Evolutionary conservation across 2,888 invertebrate genomes (phyloP).

Genomic region (Macaria notata): DNA sequence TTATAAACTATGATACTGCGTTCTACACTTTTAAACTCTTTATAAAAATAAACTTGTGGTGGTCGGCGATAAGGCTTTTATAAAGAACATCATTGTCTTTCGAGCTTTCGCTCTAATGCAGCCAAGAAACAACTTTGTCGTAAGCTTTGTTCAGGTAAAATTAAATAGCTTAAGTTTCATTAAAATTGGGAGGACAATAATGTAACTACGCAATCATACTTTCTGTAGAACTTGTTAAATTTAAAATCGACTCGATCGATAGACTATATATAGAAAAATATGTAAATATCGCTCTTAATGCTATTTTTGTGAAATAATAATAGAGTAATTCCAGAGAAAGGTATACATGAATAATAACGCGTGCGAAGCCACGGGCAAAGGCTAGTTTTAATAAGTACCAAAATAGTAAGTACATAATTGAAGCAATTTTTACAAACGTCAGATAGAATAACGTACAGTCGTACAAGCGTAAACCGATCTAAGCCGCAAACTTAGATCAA

Average conservation of each 20-base stretch:
- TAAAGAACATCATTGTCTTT: slow-evolving; percentile 25
- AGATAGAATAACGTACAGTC: neutral
- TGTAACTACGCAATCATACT: no score
- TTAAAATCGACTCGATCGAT: no score
- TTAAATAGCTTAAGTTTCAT: slow-evolving; percentile 7
- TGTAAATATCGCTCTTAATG: no score
- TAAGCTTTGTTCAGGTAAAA: slow-evolving; percentile 27
- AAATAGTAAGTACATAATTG: no score
- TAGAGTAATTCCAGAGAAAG: no score
- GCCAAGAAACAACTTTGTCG: slow-evolving; percentile 24
- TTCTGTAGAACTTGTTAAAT: no score
- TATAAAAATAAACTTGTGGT: slow-evolving; percentile 23
- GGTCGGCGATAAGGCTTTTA: slow-evolving; percentile 25
- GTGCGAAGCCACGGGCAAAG: no score
- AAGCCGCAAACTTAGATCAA: slow-evolving; percentile 19
- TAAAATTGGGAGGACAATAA: neutral
- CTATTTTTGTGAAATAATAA: no score
- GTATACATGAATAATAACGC: no score
- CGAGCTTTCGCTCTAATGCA: slow-evolving; percentile 23
- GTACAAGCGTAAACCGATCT: slow-evolving; percentile 4
- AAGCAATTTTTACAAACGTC: no score
- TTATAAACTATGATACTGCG: slow-evolving; percentile 3
- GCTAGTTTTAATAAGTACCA: no score
- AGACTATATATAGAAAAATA: no score
- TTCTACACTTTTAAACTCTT: slow-evolving; percentile 5